These are phyloP conservation scores for Phasianus colchicus DNA, from an alignment of 2,113 vertebrate species.

Conservation along the genomic window DNA sequence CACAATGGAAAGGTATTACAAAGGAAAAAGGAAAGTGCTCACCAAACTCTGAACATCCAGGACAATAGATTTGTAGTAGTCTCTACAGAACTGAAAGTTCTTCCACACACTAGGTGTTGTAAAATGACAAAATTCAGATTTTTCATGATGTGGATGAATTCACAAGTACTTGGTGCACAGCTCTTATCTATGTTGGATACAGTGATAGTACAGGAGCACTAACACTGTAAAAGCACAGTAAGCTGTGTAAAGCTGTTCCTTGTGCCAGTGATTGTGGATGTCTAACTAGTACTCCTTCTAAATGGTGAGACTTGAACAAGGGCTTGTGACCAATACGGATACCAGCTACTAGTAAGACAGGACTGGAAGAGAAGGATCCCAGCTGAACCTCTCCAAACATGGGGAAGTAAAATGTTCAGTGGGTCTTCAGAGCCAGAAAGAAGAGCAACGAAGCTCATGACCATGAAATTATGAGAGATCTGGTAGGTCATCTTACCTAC, in stretches of 20 bases:
- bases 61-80: not conserved
- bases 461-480: not conserved
- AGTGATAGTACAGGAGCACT: too few species aligned
- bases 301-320: not conserved
- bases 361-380: not conserved
- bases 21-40: too few species aligned
- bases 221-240: too few species aligned
- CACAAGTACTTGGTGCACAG: not conserved
- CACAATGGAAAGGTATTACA: too few species aligned
- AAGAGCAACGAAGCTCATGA: not conserved
- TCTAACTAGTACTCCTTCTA: not conserved
- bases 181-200: not conserved
- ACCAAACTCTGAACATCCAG: too few species aligned
- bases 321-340: not conserved
- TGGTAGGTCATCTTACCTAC: not conserved
- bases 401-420: not conserved
- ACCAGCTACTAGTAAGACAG: not conserved
- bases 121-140: not conserved
- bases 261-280: not conserved
- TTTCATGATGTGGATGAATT: not conserved
- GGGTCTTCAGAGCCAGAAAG: not conserved
- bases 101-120: not conserved
- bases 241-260: not conserved
- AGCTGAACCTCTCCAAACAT: fast-evolving
- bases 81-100: not conserved